Conservation (phyloP, 2,113 vertebrate genomes). For the Corythornis vintsioides region DNA sequence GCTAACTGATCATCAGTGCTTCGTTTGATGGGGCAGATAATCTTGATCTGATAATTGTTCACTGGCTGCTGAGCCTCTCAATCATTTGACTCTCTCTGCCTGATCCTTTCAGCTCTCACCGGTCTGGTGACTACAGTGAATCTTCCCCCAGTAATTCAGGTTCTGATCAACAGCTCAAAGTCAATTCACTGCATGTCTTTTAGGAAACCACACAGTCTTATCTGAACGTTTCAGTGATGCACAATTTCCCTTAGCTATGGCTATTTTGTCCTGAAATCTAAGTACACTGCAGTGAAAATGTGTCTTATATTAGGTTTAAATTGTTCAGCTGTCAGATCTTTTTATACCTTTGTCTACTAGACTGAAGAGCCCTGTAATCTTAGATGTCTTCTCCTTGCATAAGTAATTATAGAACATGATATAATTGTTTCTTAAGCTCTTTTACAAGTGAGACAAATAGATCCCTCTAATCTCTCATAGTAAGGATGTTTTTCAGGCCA, state of each 20-base stretch:
- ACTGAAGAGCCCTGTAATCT: not conserved
- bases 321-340: not conserved
- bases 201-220: not conserved
- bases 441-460: constrained; percentile 45
- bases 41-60: not conserved
- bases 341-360: not conserved
- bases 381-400: not conserved
- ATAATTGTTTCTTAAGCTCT: constrained; percentile 54
- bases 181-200: not conserved
- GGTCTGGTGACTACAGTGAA: accelerated
- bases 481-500: constrained; percentile 55
- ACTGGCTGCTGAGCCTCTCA: not conserved
- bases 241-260: not conserved
- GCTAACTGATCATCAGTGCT: not conserved
- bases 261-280: not conserved
- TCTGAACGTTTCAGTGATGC: not conserved
- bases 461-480: constrained; percentile 36
- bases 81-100: not conserved
- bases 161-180: not conserved
- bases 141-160: not conserved
- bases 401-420: constrained; percentile 55
- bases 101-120: not conserved
- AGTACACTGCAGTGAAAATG: not conserved
- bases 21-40: not conserved
- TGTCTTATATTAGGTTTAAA: not conserved